These are phyloP conservation scores for Rhagonycha fulva DNA, from an alignment of 2,888 invertebrate genomes.

Conservation along the genomic window DNA sequence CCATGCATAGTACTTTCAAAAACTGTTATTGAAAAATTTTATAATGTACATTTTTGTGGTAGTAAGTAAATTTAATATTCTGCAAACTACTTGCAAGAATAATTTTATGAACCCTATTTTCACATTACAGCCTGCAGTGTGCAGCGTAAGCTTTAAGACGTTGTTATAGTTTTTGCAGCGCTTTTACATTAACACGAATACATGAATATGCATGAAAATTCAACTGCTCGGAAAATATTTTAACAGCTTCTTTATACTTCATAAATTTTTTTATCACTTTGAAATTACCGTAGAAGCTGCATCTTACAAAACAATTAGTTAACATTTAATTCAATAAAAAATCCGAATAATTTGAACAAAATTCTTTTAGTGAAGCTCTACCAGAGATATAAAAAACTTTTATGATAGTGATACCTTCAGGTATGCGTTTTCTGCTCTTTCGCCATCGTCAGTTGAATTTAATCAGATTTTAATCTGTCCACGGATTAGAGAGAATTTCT, in stretches of 20 bases:
- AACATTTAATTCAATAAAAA: background rate
- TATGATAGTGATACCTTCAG: too few relatives aligned
- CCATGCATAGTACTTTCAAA: background rate
- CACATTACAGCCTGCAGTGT: background rate
- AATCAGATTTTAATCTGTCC: too few relatives aligned
- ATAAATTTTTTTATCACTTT: background rate
- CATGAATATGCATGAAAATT: background rate
- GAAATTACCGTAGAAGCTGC: background rate
- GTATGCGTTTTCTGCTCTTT: too few relatives aligned
- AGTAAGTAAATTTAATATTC: background rate
- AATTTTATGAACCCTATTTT: background rate
- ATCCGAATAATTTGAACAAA: too few relatives aligned
- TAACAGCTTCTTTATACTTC: background rate
- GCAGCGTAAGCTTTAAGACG: background rate
- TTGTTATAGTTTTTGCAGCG: background rate
- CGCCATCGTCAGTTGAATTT: too few relatives aligned
- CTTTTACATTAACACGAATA: background rate
- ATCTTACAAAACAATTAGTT: background rate
- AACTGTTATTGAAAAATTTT: background rate
- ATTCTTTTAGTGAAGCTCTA: too few relatives aligned
- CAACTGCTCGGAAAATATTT: background rate
- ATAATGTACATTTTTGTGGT: background rate
- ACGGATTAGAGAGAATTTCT: too few relatives aligned
- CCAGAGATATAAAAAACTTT: too few relatives aligned
- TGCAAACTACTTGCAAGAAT: background rate